Percentiles rank a stretch among this genome's conserved stretches.
These are phyloP conservation scores for Cyprinella venusta DNA, from an alignment of 2,797 vertebrate genomes.

Conservation along the genomic window DNA sequence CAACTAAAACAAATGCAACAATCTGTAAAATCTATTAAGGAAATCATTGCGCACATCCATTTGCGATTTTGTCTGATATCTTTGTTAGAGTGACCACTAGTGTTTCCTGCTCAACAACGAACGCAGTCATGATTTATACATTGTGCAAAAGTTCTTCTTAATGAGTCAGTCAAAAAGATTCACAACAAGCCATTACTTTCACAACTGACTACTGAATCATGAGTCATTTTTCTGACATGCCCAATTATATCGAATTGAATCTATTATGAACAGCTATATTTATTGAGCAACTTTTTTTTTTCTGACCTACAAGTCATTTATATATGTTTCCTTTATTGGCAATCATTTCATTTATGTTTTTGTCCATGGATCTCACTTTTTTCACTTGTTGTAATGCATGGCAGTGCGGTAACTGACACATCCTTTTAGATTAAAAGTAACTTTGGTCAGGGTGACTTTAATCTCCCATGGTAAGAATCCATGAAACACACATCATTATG, in stretches of 20 bases:
- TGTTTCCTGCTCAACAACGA: background rate
- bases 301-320: background rate
- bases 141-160: background rate
- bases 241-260: background rate
- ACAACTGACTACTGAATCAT: background rate
- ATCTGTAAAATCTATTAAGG: background rate
- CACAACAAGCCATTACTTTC: background rate
- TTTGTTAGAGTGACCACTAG: background rate
- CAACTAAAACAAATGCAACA: constrained; percentile 1
- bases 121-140: background rate
- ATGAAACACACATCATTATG: constrained; percentile 56
- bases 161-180: background rate
- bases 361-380: background rate
- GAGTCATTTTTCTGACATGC: background rate
- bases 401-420: constrained; percentile 46
- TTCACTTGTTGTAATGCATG: constrained; percentile 39
- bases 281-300: background rate
- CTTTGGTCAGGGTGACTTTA: constrained; percentile 60
- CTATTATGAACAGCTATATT: background rate
- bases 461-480: constrained; percentile 57
- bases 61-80: background rate
- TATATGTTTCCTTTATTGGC: background rate
- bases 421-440: constrained; percentile 56
- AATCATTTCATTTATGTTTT: background rate
- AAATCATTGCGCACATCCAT: background rate